Base-by-base conservation (phyloP, 2,797 vertebrate species). In the Ambastaia sidthimunki region DNA sequence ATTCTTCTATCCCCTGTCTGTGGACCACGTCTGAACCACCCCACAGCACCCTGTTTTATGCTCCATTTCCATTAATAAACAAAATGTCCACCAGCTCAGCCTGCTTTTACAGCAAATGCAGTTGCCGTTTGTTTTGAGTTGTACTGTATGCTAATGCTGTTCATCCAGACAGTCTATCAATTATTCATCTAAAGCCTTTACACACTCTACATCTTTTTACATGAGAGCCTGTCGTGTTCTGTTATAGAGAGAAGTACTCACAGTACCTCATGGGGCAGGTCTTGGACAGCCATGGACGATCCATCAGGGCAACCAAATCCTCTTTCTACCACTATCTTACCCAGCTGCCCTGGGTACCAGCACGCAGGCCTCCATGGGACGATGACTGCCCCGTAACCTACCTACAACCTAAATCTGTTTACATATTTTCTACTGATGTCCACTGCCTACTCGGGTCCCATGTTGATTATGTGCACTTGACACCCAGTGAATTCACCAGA, bases 241-340 rank as follows among this genome's bases (percentile, higher is more conserved):
- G 48, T 86, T 81, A 3, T 87, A 95, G 94, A 76, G 93, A 93
- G 84, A 34, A 63, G 62, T 94, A 93, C 85, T 91, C 90, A 15
- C 92, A 94, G 89, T 94, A 92, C 85, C 82, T 93, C 80, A 87
- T 77, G 0, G 91, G 93, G 34, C 87, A 90, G 7, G 37, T 9
- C 9, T 41, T 41, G 37, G 37, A 41, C 37, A 41, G 7, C 37
- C 37, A 9, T 1, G 37, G 37, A 10, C 37, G 37, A 1, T 44
- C 80, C 0, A 2, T 87, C 78, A 89, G n/a, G 76, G 86, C 76
- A 13, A 84, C 86, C 80, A 86, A 34, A 11, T 95, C 94, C 25
- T 94, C 94, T 73, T 95, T 94, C 86, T 84, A 83, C 82, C 83
- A 91, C 81, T 84, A 80, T 80, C 55, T 95, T 82, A 84, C 86